Conservation (phyloP, 2,113 vertebrate species). For the Steatornis caripensis region DNA sequence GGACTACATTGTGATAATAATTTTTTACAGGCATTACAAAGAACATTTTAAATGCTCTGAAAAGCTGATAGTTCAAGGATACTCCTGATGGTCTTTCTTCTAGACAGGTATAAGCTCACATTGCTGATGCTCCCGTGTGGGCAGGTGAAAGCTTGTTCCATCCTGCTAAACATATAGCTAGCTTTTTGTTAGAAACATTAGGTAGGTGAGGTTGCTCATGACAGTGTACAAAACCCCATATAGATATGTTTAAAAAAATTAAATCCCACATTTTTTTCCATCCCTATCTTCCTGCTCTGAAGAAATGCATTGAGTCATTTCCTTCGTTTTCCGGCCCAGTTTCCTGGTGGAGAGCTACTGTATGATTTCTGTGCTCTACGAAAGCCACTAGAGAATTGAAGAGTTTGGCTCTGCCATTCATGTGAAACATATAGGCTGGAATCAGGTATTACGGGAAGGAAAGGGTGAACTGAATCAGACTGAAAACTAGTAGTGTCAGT, state of each 20-base stretch:
- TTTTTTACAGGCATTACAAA: background rate
- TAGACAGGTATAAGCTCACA: background rate
- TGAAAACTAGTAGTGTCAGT: background rate
- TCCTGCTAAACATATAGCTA: background rate
- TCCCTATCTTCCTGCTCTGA: background rate
- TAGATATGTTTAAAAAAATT: background rate
- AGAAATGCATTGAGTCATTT: background rate
- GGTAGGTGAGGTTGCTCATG: background rate
- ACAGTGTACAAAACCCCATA: background rate
- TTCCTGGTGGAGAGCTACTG: background rate
- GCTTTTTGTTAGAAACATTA: background rate
- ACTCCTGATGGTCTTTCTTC: background rate
- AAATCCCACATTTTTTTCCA: background rate
- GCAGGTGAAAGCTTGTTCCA: background rate
- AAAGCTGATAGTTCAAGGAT: background rate
- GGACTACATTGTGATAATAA: background rate
- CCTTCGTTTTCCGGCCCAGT: background rate
- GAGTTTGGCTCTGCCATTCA: background rate
- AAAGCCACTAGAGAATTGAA: background rate
- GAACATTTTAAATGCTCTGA: background rate
- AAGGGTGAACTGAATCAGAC: background rate
- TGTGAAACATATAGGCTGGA: background rate
- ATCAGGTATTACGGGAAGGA: background rate
- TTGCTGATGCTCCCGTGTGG: background rate
- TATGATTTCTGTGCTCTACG: background rate